phyloP scores from a whole-genome alignment of 2,888 invertebrate species.

The Taenaris catops region DNA sequence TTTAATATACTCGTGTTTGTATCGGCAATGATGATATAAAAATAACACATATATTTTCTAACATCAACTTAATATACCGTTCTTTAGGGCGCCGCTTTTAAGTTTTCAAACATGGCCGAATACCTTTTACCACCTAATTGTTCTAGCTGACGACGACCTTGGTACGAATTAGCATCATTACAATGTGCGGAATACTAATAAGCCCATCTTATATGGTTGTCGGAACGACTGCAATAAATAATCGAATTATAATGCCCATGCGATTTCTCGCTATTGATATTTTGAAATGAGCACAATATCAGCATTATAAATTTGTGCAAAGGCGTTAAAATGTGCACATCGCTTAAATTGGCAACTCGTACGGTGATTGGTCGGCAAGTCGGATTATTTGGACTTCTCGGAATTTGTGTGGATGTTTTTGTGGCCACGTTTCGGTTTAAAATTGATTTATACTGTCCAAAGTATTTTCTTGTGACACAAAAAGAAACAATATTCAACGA shows the following conservation, averaged over 20 bases:
- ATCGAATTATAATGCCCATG: slow-evolving; percentile 4
- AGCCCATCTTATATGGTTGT: slow-evolving; percentile 28
- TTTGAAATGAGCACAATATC: slow-evolving; percentile 4
- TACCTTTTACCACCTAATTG: slow-evolving; percentile 28
- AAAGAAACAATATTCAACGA: too few relatives aligned
- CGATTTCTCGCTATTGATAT: slow-evolving; percentile 1
- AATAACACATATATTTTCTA: too few relatives aligned
- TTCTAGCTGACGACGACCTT: slow-evolving; percentile 40
- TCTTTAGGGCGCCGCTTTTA: slow-evolving; percentile 2
- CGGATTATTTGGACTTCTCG: slow-evolving; percentile 12
- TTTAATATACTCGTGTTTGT: too few relatives aligned
- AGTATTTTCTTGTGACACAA: too few relatives aligned
- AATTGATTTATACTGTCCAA: slow-evolving; percentile 12
- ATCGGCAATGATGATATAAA: too few relatives aligned
- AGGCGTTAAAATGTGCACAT: slow-evolving; percentile 1
- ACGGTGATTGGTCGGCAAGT: slow-evolving; percentile 4
- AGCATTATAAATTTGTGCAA: slow-evolving; percentile 2
- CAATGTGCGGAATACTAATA: slow-evolving; percentile 37
- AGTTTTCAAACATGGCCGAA: slow-evolving; percentile 9
- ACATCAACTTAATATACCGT: slow-evolving; percentile 18
- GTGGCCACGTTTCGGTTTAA: slow-evolving; percentile 5
- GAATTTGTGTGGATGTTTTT: slow-evolving; percentile 10
- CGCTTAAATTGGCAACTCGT: slow-evolving; percentile 2
- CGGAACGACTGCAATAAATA: slow-evolving; percentile 4
- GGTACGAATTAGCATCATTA: slow-evolving; percentile 38